Percentiles rank a stretch among this genome's conserved stretches.
Conservation (phyloP, 2,888 invertebrate species). For the Cantharis lateralis region DNA sequence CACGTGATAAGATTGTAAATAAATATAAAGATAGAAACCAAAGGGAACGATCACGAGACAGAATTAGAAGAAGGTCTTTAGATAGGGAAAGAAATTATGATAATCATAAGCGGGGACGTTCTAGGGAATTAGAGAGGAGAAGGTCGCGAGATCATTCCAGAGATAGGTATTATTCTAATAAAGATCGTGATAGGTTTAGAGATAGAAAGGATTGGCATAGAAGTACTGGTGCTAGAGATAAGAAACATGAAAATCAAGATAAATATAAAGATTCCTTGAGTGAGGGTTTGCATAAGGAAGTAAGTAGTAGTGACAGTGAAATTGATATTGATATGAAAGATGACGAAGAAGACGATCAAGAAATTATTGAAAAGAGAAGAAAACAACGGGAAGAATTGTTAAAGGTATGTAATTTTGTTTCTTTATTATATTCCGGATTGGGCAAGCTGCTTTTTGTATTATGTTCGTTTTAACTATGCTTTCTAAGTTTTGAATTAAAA, state of each 20-base stretch:
- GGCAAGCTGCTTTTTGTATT: not conserved
- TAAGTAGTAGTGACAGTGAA: slow-evolving; percentile 73
- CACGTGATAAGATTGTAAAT: slow-evolving; percentile 39
- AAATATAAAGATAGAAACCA: slow-evolving; percentile 40
- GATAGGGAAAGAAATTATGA: slow-evolving; percentile 14
- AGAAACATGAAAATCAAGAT: slow-evolving; percentile 58
- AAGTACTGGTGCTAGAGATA: slow-evolving; percentile 43
- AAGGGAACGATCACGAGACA: slow-evolving; percentile 45
- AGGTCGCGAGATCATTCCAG: slow-evolving; percentile 31
- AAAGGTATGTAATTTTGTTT: slow-evolving; percentile 62
- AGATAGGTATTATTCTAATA: slow-evolving; percentile 47
- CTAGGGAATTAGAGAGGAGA: slow-evolving; percentile 39
- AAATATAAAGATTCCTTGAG: slow-evolving; percentile 74
- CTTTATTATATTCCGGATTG: not conserved
- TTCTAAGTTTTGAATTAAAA: not conserved
- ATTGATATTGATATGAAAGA: slow-evolving; percentile 76
- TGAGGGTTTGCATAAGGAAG: slow-evolving; percentile 76
- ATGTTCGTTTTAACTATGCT: not conserved
- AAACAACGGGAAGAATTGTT: slow-evolving; percentile 86
- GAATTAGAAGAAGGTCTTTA: slow-evolving; percentile 38
- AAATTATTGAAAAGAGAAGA: slow-evolving; percentile 86
- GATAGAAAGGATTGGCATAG: slow-evolving; percentile 52
- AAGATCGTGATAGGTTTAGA: slow-evolving; percentile 46
- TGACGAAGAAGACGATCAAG: slow-evolving; percentile 91
- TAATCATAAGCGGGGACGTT: slow-evolving; percentile 40